A percentile compares a stretch with the other conserved stretches of the same genome.
Evolutionary conservation across 2,113 vertebrate genomes (phyloP).

Genomic region (Corythornis madagascariensis): DNA sequence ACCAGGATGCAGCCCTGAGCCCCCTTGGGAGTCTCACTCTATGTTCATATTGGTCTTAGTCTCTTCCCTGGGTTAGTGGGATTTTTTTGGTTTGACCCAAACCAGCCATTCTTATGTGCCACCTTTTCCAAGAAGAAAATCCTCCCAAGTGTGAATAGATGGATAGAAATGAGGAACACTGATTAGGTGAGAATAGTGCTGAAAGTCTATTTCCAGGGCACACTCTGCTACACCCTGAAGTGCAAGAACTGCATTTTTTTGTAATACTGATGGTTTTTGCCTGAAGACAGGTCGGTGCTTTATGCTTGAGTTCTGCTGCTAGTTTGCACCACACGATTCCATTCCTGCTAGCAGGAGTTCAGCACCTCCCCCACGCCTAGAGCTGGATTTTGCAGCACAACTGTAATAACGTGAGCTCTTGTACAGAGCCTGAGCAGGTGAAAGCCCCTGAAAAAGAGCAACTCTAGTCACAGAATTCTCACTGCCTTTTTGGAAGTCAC

Average conservation of each 20-base stretch:
- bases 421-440: background rate
- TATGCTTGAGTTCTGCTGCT: background rate
- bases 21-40: background rate
- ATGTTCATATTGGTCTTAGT: background rate
- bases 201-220: background rate
- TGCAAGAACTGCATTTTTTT: background rate
- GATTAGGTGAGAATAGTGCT: background rate
- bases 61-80: background rate
- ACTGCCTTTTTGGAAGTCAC: background rate
- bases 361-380: background rate
- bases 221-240: background rate
- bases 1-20: accelerated
- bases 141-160: background rate
- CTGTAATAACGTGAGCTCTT: too few relatives aligned
- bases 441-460: background rate
- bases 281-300: background rate
- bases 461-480: background rate
- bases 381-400: background rate
- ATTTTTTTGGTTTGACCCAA: background rate
- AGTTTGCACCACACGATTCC: background rate
- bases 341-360: background rate
- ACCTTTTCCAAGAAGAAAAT: background rate
- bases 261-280: background rate
- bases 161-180: background rate
- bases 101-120: background rate